Conservation (phyloP, 1,140 invertebrate species). For the Mercenaria mercenaria region DNA sequence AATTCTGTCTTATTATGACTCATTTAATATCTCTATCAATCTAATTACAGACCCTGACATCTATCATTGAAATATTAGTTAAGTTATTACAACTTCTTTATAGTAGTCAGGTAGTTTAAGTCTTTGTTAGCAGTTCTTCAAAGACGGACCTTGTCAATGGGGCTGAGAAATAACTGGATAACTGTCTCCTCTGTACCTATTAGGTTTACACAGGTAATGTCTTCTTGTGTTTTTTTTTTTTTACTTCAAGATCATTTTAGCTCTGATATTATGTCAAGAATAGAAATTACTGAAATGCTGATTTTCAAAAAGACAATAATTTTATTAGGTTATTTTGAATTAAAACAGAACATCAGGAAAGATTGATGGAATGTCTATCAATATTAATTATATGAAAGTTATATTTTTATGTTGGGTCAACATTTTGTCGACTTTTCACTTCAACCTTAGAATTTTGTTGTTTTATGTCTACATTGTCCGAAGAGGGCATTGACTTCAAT, state of each 20-base stretch:
- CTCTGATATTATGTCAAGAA: no score
- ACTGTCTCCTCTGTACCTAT: background rate
- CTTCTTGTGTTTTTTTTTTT: background rate
- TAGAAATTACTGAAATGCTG: no score
- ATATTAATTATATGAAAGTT: no score
- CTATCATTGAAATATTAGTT: slow-evolving; percentile 8
- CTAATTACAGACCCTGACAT: background rate
- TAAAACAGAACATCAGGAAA: no score
- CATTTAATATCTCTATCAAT: slow-evolving; percentile 31
- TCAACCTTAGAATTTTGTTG: background rate
- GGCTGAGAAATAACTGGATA: background rate
- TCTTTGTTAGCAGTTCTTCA: background rate
- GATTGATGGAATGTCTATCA: no score
- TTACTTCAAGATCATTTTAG: no score
- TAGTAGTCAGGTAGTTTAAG: background rate
- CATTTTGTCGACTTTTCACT: background rate
- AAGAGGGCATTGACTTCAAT: background rate
- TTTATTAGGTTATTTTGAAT: no score
- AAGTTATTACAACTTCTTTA: slow-evolving; percentile 8
- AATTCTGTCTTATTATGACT: background rate
- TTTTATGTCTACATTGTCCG: background rate
- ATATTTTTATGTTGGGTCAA: background rate
- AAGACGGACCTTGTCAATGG: background rate
- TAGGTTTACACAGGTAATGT: background rate
- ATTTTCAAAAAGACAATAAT: no score